Conservation (phyloP, 2,797 vertebrate genomes). For the Hapalemur alaotrensis region DNA sequence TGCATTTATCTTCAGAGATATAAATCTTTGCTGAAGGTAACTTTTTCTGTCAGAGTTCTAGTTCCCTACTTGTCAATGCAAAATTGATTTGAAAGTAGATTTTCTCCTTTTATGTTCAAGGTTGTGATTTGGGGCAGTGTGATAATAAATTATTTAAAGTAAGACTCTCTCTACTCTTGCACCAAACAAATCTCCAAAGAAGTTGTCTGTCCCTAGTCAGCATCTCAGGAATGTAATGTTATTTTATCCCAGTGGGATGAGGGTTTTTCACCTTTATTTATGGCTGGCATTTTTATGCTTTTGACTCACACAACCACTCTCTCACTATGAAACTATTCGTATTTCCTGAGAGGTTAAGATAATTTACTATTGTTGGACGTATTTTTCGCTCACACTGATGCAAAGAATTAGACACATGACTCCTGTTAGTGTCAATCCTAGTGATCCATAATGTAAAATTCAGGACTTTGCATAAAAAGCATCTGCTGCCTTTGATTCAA, state of each 20-base stretch:
- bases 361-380: conserved; percentile 80
- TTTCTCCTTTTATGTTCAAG: conserved; percentile 60
- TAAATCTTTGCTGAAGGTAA: conserved; percentile 46
- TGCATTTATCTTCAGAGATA: conserved; percentile 33
- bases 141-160: conserved; percentile 67
- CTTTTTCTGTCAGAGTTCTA: conserved; percentile 31
- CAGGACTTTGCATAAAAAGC: conserved; percentile 6
- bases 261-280: conserved; percentile 81
- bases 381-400: conserved; percentile 59
- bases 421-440: conserved; percentile 65
- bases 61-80: conserved; percentile 14
- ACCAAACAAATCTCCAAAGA: conserved; percentile 77
- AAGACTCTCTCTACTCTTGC: conserved; percentile 25
- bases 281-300: conserved; percentile 79
- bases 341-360: conserved; percentile 74
- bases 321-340: conserved; percentile 71
- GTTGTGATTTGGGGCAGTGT: conserved; percentile 43
- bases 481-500: conserved; percentile 23
- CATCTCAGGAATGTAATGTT: conserved; percentile 74
- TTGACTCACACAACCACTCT: conserved; percentile 74
- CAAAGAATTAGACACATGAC: conserved; percentile 71
- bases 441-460: conserved; percentile 48
- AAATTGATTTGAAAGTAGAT: conserved; percentile 70
- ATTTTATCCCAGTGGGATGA: conserved; percentile 75
- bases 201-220: conserved; percentile 16